phyloP scores from a whole-genome alignment of 2,888 invertebrate genomes.

The Drosophila lacicola region DNA sequence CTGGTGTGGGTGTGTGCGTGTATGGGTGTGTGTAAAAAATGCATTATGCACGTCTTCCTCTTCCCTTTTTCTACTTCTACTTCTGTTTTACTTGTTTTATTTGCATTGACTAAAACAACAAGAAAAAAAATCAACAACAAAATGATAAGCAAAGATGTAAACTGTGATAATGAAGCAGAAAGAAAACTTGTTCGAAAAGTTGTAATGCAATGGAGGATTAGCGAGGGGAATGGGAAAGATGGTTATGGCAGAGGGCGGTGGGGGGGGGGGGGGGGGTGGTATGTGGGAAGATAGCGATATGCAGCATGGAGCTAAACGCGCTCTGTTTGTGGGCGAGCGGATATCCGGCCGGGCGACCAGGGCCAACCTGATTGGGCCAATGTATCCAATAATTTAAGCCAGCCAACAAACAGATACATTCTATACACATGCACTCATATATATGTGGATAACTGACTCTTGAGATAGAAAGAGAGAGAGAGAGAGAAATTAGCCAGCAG shows the following conservation, averaged over 20 bases:
- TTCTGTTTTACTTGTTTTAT: slow-evolving; percentile 29
- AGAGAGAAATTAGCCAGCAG: background rate
- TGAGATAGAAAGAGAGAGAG: background rate
- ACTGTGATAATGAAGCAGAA: slow-evolving; percentile 29
- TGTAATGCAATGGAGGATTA: slow-evolving; percentile 18
- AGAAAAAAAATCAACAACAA: slow-evolving; percentile 10
- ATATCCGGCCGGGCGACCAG: slow-evolving; percentile 15
- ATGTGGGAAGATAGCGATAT: background rate
- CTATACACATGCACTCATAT: background rate
- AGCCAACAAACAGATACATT: background rate
- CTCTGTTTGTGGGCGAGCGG: slow-evolving; percentile 25
- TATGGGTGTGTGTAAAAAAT: slow-evolving; percentile 10
- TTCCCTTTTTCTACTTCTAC: slow-evolving; percentile 3
- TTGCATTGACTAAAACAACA: slow-evolving; percentile 33
- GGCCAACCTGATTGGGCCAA: slow-evolving; percentile 6
- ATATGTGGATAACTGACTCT: background rate
- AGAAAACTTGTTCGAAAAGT: slow-evolving; percentile 19
- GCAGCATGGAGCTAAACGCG: slow-evolving; percentile 1
- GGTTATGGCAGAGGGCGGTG: background rate
- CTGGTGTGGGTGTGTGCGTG: slow-evolving; percentile 15
- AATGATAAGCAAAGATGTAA: slow-evolving; percentile 44
- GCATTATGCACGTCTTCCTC: slow-evolving; percentile 23
- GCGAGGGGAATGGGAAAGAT: background rate
- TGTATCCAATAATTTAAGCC: slow-evolving; percentile 8
- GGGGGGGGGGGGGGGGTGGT: background rate